Conservation (phyloP, 2,113 vertebrate species). For the Syngnathus scovelli region DNA sequence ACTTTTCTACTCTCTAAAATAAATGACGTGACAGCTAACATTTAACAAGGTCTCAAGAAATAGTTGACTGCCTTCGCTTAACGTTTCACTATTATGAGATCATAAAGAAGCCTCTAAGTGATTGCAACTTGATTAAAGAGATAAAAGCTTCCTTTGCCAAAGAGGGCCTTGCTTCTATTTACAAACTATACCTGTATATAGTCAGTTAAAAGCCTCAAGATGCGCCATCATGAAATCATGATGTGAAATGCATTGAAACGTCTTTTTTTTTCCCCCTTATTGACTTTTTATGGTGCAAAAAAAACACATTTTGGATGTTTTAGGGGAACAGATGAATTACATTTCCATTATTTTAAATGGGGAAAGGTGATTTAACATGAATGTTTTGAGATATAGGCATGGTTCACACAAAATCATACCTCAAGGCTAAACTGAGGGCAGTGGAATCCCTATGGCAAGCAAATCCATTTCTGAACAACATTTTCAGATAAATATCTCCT, state of each 20-base stretch:
- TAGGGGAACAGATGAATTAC: too few relatives aligned
- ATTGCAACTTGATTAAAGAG: neutral
- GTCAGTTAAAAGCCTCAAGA: conserved; percentile 4
- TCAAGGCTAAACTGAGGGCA: too few relatives aligned
- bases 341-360: too few relatives aligned
- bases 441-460: too few relatives aligned
- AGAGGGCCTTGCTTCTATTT: neutral
- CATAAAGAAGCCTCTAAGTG: conserved; percentile 1
- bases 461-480: too few relatives aligned
- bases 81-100: neutral
- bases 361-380: too few relatives aligned
- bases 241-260: neutral
- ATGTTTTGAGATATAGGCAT: too few relatives aligned
- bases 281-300: neutral
- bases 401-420: too few relatives aligned
- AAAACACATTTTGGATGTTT: too few relatives aligned
- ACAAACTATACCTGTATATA: neutral
- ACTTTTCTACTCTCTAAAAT: neutral
- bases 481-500: neutral
- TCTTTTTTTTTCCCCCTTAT: neutral
- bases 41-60: neutral
- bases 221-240: conserved; percentile 3
- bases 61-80: neutral
- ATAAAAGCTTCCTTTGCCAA: neutral
- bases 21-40: neutral